A percentile compares a stretch with the other conserved stretches of the same genome.
These are phyloP conservation scores for Euwallacea fornicatus DNA, from an alignment of 1,140 invertebrate species.

Conservation along the genomic window DNA sequence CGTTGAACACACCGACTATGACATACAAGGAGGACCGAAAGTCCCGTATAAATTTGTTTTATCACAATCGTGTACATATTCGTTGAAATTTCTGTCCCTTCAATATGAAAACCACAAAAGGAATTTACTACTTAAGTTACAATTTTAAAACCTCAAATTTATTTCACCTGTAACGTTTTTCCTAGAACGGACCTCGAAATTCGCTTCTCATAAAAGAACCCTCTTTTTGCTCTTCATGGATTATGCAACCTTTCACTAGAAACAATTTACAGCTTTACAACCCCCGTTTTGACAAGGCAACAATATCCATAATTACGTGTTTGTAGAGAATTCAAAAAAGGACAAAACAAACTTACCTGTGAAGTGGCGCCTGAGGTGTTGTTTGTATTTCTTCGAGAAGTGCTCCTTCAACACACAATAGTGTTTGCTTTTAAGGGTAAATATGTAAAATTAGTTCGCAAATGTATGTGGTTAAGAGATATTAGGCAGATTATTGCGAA, in stretches of 20 bases:
- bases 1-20: too few relatives aligned
- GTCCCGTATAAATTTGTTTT: too few relatives aligned
- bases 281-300: slow-evolving; percentile 29
- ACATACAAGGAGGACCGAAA: too few relatives aligned
- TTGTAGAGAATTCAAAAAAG: slow-evolving; percentile 21
- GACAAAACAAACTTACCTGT: slow-evolving; percentile 34
- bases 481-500: not conserved
- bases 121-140: too few relatives aligned
- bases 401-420: not conserved
- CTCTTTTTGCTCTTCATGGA: not conserved
- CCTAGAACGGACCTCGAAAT: too few relatives aligned
- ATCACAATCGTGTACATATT: too few relatives aligned
- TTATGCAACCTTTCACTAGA: slow-evolving; percentile 4
- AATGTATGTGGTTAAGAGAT: not conserved
- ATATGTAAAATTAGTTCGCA: not conserved
- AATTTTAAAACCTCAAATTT: too few relatives aligned
- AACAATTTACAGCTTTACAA: slow-evolving; percentile 25
- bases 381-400: slow-evolving; percentile 23
- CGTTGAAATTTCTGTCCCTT: too few relatives aligned
- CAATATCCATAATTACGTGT: slow-evolving; percentile 29
- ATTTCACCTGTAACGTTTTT: too few relatives aligned
- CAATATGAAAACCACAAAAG: too few relatives aligned
- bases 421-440: not conserved
- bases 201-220: too few relatives aligned
- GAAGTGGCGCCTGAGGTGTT: slow-evolving; percentile 30